Evolutionary conservation across 2,888 invertebrate genomes (phyloP).

Genomic region (Nomada fabriciana): DNA sequence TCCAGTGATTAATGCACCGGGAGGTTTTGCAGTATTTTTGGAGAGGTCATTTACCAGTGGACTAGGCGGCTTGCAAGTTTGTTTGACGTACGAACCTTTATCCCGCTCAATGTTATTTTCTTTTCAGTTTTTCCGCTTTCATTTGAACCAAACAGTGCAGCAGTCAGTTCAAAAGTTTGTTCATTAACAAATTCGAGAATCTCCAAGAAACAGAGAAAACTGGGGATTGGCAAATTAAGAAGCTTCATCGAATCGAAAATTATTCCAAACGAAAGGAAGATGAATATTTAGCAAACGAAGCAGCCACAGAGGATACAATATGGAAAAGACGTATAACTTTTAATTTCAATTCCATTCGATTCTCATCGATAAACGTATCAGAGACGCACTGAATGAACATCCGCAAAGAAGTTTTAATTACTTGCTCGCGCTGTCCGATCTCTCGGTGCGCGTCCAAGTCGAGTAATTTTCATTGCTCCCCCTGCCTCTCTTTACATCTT

Average conservation of each 20-base stretch:
- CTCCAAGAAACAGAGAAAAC: not conserved
- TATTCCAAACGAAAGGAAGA: too few relatives aligned
- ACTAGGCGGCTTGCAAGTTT: too few relatives aligned
- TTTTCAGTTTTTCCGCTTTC: not conserved
- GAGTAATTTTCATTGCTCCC: slow-evolving; percentile 29
- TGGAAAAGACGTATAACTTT: not conserved
- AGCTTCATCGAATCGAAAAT: too few relatives aligned
- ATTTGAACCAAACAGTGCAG: not conserved
- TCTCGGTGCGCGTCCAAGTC: slow-evolving; percentile 14
- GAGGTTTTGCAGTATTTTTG: slow-evolving; percentile 10
- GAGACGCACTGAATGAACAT: slow-evolving; percentile 28
- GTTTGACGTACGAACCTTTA: too few relatives aligned
- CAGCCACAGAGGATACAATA: too few relatives aligned
- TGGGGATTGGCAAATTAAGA: too few relatives aligned
- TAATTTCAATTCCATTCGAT: slow-evolving; percentile 15
- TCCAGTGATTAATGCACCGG: slow-evolving; percentile 3
- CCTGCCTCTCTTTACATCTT: not conserved
- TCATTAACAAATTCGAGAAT: not conserved
- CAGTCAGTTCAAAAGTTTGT: not conserved
- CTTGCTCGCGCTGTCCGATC: slow-evolving; percentile 52
- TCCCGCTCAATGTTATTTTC: not conserved
- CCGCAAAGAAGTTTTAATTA: slow-evolving; percentile 55
- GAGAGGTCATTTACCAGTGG: not conserved
- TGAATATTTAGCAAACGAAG: too few relatives aligned
- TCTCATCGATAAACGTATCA: slow-evolving; percentile 17